Conservation (phyloP, 2,888 invertebrate genomes). For the Drosophila infuscata region DNA sequence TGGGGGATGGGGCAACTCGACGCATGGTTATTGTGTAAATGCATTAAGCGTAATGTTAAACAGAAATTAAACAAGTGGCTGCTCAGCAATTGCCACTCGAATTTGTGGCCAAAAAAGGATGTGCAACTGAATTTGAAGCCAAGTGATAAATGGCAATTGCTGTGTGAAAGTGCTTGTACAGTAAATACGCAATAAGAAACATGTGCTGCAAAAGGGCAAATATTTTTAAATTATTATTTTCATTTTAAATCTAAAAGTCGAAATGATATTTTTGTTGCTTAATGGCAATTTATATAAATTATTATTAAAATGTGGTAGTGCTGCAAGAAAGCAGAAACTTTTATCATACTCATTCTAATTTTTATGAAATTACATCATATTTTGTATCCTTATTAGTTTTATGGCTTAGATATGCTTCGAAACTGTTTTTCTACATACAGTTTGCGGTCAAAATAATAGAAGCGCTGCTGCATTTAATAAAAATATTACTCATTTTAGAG, state of each 20-base stretch:
- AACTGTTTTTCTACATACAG: background rate
- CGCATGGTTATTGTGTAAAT: slow-evolving; percentile 78
- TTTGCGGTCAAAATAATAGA: background rate
- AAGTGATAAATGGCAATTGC: slow-evolving; percentile 32
- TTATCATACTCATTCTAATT: background rate
- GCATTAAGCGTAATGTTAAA: slow-evolving; percentile 78
- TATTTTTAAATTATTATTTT: background rate
- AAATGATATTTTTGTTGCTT: background rate
- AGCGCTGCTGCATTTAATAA: background rate
- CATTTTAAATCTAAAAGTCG: background rate
- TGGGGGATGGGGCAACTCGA: slow-evolving; percentile 8
- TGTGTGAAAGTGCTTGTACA: background rate
- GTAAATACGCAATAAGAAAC: slow-evolving; percentile 11
- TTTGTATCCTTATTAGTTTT: background rate
- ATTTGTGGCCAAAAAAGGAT: slow-evolving; percentile 29
- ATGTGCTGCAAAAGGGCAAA: background rate
- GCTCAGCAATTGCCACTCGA: slow-evolving; percentile 49
- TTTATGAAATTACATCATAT: background rate
- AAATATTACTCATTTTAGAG: too few species aligned
- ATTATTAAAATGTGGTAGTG: background rate
- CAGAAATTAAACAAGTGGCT: slow-evolving; percentile 68
- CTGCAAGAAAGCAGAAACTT: background rate
- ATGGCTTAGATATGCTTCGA: background rate
- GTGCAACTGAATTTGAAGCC: slow-evolving; percentile 39
- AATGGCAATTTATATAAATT: background rate